Base-by-base conservation (phyloP, 53 echinoderm and acorn worm genomes). In the Echinometra lucunter region DNA sequence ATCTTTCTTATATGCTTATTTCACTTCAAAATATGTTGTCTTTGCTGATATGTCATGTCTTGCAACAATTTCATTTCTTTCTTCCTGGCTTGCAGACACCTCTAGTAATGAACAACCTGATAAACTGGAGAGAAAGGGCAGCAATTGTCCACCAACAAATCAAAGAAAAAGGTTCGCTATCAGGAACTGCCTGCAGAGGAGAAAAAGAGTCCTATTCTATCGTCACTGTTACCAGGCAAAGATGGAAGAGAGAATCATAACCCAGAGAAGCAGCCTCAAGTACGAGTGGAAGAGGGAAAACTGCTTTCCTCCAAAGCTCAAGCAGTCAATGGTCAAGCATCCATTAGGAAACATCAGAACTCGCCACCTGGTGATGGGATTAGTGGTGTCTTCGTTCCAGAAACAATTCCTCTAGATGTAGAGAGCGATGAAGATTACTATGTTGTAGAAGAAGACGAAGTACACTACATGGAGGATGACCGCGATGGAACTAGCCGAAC, bases 101-200 rank as follows among this genome's bases (percentile, higher is more conserved):
- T 85, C 85, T 49, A 85, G 85, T 47, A 60, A 89, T 89, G 58
- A 38, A 37, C 58, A 89, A 40, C 89, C 57, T 47, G 89, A 57
- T 0, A 89, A 37, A 89, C 6, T 8, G 0, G 78, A 92, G 37
- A 92, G 78, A 60, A 94, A 85, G 47, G 15, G 28, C 66, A 83
- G 63, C 85, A 94, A 42, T 38, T 94, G 56, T 94, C 94, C 44
- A 83, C 66, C 53, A 82, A 82, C 85, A 94, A 63, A 45, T 40
- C 63, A 27, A 82, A 85, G 66, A 94, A 85, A 21, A 94, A 94
- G 85, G 85, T 94, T 44, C 94, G 94, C 44, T 94, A 94, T 32
- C 60, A 94, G 58, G 66, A 94, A 19, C 38, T 91, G 12, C 35
- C 78, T 55, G 23, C 56, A 4, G 53, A 37, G 78, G 75, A 91